Evolutionary conservation across 2,888 invertebrate genomes (phyloP).

Genomic region (Netelia melanura): DNA sequence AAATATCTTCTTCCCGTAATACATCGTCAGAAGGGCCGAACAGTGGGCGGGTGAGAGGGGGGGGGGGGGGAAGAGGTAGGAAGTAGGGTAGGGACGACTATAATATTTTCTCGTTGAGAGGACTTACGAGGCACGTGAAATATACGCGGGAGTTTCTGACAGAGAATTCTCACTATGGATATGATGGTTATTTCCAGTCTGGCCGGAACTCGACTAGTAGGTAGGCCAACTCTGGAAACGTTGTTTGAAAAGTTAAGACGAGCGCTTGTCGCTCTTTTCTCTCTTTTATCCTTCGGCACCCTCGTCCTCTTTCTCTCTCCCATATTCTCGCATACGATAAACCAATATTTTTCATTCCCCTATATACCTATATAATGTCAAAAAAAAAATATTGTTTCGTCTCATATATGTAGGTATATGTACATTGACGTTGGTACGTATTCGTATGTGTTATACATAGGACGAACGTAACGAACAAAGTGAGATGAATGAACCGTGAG

Average conservation of each 20-base stretch:
- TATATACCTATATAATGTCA: too few species aligned
- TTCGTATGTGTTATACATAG: background rate
- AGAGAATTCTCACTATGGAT: conserved; percentile 6
- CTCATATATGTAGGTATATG: background rate
- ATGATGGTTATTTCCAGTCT: conserved; percentile 32
- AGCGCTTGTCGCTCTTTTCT: conserved; percentile 29
- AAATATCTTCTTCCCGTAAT: conserved; percentile 14
- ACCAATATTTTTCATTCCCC: background rate
- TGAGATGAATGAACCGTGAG: conserved; percentile 55
- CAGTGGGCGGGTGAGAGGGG: background rate
- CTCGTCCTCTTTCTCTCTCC: background rate
- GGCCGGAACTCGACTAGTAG: conserved; percentile 22
- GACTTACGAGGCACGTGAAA: conserved; percentile 35
- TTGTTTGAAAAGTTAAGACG: conserved; percentile 58
- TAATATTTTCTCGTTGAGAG: conserved; percentile 14
- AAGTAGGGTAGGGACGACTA: background rate
- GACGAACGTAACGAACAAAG: conserved; percentile 30
- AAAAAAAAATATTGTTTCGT: too few species aligned
- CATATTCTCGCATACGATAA: conserved; percentile 12
- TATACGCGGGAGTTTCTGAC: conserved; percentile 24
- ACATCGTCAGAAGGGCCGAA: background rate
- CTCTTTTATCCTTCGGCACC: too few species aligned
- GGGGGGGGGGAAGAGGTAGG: background rate
- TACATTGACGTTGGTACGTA: background rate
- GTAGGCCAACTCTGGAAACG: conserved; percentile 28